These are phyloP conservation scores for Heterohyrax brucei DNA, from an alignment of 2,797 vertebrate genomes.

Conservation along the genomic window DNA sequence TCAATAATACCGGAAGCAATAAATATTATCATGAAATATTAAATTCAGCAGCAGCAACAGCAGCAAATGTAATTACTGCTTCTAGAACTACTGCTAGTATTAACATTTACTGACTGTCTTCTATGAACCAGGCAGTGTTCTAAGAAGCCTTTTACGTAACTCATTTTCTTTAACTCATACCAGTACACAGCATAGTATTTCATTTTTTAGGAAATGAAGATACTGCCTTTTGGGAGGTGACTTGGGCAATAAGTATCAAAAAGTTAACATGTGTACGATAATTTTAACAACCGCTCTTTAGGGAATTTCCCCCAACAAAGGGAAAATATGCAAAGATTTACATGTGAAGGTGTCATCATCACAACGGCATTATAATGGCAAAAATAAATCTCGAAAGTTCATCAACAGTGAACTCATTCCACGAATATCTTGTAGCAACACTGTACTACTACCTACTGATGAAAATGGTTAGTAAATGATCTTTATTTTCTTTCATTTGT, in stretches of 20 bases:
- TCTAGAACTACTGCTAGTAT: background rate
- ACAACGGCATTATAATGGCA: background rate
- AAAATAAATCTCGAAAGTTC: background rate
- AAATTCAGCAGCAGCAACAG: background rate
- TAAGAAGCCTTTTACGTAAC: background rate
- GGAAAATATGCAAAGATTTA: background rate
- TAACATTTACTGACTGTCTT: conserved; percentile 8
- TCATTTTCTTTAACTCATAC: background rate
- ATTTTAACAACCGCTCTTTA: background rate
- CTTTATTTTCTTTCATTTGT: background rate
- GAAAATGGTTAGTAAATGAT: background rate
- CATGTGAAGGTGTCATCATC: background rate
- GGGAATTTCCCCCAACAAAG: background rate
- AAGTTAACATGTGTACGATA: background rate
- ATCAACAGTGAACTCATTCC: background rate
- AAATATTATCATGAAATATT: background rate
- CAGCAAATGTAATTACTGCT: conserved; percentile 36
- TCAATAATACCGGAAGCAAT: conserved; percentile 29
- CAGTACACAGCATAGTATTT: background rate
- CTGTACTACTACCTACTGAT: background rate
- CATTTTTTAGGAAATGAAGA: background rate
- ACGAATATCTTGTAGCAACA: background rate
- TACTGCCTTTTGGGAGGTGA: background rate
- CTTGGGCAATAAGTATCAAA: background rate
- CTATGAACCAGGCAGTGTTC: background rate